These are phyloP conservation scores for Paramuricea clavata DNA, from an alignment of 92 coral and sea anemone species.

Conservation along the genomic window DNA sequence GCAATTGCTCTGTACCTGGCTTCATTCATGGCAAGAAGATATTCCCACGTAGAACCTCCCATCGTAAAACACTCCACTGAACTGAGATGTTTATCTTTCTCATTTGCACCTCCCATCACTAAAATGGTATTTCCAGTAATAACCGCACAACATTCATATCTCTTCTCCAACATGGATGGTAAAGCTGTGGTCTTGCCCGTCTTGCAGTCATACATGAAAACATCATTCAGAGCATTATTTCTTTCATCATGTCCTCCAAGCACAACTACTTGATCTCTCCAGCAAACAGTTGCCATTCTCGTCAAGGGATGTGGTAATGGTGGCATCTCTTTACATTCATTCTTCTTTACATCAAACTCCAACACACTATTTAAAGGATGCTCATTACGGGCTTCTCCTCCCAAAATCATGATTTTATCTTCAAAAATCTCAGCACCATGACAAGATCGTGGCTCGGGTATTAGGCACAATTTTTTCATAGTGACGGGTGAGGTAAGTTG, in stretches of 20 bases:
- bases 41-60: background rate
- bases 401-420: slow-evolving; percentile 17
- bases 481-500: background rate
- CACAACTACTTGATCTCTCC: slow-evolving; percentile 21
- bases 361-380: background rate
- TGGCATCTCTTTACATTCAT: slow-evolving; percentile 17
- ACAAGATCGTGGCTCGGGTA: slow-evolving; percentile 30
- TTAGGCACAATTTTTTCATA: background rate
- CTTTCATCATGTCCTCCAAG: background rate
- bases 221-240: background rate
- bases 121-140: slow-evolving; percentile 3
- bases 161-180: slow-evolving; percentile 14
- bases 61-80: slow-evolving; percentile 9
- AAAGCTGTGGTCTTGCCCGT: background rate
- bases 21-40: background rate
- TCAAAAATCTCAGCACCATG: slow-evolving; percentile 28
- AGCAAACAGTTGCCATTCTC: slow-evolving; percentile 4
- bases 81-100: background rate
- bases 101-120: background rate
- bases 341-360: slow-evolving; percentile 9
- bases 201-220: slow-evolving; percentile 1
- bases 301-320: background rate
- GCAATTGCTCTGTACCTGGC: background rate
- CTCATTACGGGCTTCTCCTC: background rate
- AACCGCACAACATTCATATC: background rate